Percentiles rank a stretch among this genome's conserved stretches.
phyloP scores from a whole-genome alignment of 2,113 vertebrate genomes.

The Scortum barcoo region DNA sequence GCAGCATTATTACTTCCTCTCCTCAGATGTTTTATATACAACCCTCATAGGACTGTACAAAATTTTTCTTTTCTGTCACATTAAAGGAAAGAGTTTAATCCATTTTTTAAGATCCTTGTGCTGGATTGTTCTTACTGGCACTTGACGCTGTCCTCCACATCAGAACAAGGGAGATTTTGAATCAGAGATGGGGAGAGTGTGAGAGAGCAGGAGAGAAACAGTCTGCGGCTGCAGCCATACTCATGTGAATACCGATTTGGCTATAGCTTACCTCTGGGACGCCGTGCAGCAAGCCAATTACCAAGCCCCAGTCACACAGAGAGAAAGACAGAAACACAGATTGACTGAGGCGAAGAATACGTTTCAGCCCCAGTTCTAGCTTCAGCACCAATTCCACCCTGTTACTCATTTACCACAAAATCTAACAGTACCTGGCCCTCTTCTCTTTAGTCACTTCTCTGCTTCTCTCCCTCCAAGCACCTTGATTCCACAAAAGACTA shows the following conservation, averaged over 20 bases:
- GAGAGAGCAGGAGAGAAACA: constrained; percentile 66
- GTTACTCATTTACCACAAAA: constrained; percentile 60
- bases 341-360: constrained; percentile 71
- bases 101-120: constrained; percentile 12
- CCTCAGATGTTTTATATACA: background rate
- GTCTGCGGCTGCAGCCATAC: constrained; percentile 65
- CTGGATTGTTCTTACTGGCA: constrained; percentile 2
- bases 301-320: constrained; percentile 67
- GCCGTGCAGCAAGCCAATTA: constrained; percentile 80
- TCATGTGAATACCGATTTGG: constrained; percentile 78
- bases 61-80: background rate
- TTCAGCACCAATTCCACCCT: constrained; percentile 56
- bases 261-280: constrained; percentile 76
- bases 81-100: constrained; percentile 7
- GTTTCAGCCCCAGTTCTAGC: constrained; percentile 39
- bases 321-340: constrained; percentile 62
- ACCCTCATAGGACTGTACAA: background rate
- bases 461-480: constrained; percentile 38
- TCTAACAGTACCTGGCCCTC: constrained; percentile 49
- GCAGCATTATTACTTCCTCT: background rate
- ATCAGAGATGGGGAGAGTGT: constrained; percentile 54
- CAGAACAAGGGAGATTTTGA: constrained; percentile 13
- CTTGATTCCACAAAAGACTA: constrained; percentile 67
- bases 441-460: constrained; percentile 50
- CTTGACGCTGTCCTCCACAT: constrained; percentile 20